Conservation (phyloP, 37 sponge, comb jelly and placozoan genomes). For the Crambe crambe region DNA sequence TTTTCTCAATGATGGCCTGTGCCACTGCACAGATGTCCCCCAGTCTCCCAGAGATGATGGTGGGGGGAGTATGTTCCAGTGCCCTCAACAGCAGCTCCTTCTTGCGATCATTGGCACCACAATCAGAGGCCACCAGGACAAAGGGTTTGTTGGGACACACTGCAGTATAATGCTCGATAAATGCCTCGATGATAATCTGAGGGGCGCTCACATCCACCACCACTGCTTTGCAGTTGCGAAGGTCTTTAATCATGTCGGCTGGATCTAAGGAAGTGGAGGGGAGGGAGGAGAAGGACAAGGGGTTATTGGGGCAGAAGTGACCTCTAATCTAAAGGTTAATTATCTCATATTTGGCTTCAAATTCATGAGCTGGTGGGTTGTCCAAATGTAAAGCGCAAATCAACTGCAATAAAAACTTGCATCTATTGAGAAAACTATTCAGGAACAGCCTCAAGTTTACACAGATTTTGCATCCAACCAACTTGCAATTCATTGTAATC, state of each 20-base stretch:
- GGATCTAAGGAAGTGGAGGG: constrained; percentile 34
- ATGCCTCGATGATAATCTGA: constrained; percentile 29
- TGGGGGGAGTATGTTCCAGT: constrained; percentile 22
- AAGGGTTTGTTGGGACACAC: constrained; percentile 6
- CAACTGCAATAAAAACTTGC: no score
- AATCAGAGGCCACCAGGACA: constrained; percentile 30
- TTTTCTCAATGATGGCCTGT: constrained; percentile 34
- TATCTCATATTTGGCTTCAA: not conserved
- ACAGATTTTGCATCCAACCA: no score
- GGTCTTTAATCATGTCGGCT: constrained; percentile 33
- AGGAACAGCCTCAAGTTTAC: no score
- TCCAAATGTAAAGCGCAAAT: no score
- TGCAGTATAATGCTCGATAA: constrained; percentile 22
- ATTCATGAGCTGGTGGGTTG: no score
- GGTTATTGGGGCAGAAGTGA: no score
- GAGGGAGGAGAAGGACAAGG: not conserved
- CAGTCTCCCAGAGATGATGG: constrained; percentile 47
- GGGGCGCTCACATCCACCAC: constrained; percentile 58
- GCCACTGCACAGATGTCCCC: constrained; percentile 56
- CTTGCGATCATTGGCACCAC: constrained; percentile 44
- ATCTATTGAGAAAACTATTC: no score
- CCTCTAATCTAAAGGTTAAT: not conserved
- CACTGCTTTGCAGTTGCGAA: constrained; percentile 55
- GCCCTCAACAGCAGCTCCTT: constrained; percentile 33
- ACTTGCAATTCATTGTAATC: no score